These are phyloP conservation scores for Holothuria glaberrima DNA, from an alignment of 35 echinoderm and acorn worm genomes.

Conservation along the genomic window DNA sequence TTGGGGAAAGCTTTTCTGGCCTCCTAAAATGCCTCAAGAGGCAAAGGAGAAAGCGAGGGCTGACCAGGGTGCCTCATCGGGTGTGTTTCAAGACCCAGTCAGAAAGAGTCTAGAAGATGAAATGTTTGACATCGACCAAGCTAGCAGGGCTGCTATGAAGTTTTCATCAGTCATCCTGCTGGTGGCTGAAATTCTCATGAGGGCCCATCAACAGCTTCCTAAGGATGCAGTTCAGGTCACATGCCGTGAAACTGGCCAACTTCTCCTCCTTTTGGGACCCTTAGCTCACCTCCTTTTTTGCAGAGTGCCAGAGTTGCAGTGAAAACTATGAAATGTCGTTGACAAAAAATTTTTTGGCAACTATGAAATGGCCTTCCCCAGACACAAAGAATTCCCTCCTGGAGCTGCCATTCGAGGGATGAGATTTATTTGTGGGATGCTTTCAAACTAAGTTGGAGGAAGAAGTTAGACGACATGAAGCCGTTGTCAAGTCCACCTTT, in stretches of 20 bases:
- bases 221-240: neutral
- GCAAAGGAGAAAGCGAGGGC: neutral
- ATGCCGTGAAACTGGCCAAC: neutral
- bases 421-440: too few species aligned
- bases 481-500: too few species aligned
- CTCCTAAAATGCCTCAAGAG: neutral
- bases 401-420: neutral
- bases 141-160: neutral
- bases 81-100: neutral
- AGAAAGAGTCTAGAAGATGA: neutral
- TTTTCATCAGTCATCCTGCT: neutral
- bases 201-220: neutral
- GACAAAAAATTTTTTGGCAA: too few species aligned
- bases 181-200: neutral
- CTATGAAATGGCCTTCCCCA: too few species aligned
- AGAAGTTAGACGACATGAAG: too few species aligned
- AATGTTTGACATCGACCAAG: neutral
- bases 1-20: neutral
- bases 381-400: neutral
- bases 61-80: neutral
- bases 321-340: too few species aligned
- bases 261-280: too few species aligned
- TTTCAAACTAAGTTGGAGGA: too few species aligned
- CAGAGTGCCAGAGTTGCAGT: too few species aligned
- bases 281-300: too few species aligned